Conservation (phyloP, 1,140 invertebrate genomes). For the Delia radicum region DNA sequence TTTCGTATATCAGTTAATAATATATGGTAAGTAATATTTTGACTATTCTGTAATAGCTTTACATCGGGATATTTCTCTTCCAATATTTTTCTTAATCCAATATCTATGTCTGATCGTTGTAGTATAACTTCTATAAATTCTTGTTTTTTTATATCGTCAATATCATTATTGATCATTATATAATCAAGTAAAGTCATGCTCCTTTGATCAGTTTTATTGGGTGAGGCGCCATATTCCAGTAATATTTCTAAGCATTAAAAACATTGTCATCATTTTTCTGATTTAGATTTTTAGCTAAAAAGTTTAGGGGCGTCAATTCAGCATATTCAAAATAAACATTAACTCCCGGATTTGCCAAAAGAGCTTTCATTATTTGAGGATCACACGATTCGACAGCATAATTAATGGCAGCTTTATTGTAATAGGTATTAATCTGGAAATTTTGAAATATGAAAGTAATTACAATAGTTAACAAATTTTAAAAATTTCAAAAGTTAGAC, state of each 20-base stretch:
- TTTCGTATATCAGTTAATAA: too few species aligned
- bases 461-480: too few species aligned
- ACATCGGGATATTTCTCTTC: too few species aligned
- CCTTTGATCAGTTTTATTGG: conserved; percentile 65
- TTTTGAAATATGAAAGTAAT: too few species aligned
- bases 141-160: conserved; percentile 51
- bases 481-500: too few species aligned
- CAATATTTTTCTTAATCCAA: too few species aligned
- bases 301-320: conserved; percentile 64
- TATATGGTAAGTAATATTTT: too few species aligned
- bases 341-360: conserved; percentile 62
- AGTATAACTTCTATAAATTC: conserved; percentile 58
- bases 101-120: conserved; percentile 57
- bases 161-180: conserved; percentile 62
- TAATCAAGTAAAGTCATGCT: conserved; percentile 65
- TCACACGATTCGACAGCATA: conserved; percentile 65
- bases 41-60: too few species aligned
- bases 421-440: conserved; percentile 49
- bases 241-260: conserved; percentile 58
- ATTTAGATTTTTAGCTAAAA: conserved; percentile 63
- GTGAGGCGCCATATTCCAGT: conserved; percentile 62
- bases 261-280: conserved; percentile 56
- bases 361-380: conserved; percentile 57
- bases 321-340: conserved; percentile 59
- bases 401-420: conserved; percentile 67